Conservation (phyloP, 1,140 invertebrate species). For the Ylistrum balloti region DNA sequence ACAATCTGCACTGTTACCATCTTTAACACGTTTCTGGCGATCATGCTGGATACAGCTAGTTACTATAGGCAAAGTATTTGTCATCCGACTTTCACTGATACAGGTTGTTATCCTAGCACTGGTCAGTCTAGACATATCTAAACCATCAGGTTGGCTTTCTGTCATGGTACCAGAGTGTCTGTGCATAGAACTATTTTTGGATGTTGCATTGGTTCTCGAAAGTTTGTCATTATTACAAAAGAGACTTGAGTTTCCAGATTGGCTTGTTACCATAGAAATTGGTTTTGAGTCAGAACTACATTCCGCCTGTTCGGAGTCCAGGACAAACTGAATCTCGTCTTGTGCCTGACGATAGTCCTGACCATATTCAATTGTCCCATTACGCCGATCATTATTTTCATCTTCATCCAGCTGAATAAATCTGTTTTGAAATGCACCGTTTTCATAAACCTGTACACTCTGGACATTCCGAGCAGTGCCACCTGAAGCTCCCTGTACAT, state of each 20-base stretch:
- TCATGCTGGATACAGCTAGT: background rate
- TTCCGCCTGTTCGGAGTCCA: background rate
- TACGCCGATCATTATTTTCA: constrained; percentile 58
- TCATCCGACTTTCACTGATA: constrained; percentile 6
- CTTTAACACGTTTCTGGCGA: background rate
- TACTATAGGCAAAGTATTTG: background rate
- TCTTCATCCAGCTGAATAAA: constrained; percentile 65
- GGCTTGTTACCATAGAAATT: background rate
- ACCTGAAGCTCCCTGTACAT: constrained; percentile 41
- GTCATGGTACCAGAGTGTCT: background rate
- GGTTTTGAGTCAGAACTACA: background rate
- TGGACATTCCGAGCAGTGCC: constrained; percentile 55
- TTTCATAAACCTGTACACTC: constrained; percentile 65
- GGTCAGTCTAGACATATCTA: background rate
- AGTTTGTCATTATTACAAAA: background rate
- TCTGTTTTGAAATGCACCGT: constrained; percentile 64
- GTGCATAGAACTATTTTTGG: background rate
- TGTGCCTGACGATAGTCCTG: constrained; percentile 71
- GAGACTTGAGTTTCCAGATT: background rate
- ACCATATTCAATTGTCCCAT: constrained; percentile 70
- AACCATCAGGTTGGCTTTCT: background rate
- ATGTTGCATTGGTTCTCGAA: background rate
- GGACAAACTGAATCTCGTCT: constrained; percentile 41
- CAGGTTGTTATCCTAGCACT: background rate
- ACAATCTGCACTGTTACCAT: background rate